Evolutionary conservation across 2,797 vertebrate genomes (phyloP).

Genomic region (Antrozous pallidus): DNA sequence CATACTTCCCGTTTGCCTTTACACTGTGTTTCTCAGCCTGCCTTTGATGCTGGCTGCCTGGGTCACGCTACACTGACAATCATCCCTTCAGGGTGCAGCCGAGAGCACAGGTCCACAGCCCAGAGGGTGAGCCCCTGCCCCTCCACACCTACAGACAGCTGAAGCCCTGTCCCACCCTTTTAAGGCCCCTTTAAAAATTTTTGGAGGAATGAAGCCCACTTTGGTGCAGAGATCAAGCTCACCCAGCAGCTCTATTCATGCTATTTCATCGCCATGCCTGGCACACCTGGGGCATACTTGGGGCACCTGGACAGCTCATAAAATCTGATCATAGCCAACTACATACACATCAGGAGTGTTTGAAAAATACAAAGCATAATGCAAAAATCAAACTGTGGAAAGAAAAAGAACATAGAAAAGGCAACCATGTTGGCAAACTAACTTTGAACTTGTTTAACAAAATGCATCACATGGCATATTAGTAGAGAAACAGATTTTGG

Average conservation of each 20-base stretch:
- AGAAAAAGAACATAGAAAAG: background rate
- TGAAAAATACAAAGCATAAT: background rate
- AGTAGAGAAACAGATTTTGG: background rate
- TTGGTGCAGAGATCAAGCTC: background rate
- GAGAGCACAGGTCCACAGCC: background rate
- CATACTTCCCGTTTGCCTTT: background rate
- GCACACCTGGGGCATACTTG: background rate
- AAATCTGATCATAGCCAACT: background rate
- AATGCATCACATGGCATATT: accelerated
- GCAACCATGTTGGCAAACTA: background rate
- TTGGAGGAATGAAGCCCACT: background rate
- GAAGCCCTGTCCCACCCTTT: background rate
- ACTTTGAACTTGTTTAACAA: background rate
- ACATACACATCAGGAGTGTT: background rate
- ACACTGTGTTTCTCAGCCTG: background rate
- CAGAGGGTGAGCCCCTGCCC: background rate
- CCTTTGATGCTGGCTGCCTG: background rate
- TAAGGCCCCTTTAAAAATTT: background rate
- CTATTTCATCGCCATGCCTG: background rate
- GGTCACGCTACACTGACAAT: background rate
- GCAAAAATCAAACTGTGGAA: background rate
- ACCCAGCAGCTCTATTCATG: background rate
- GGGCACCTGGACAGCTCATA: background rate
- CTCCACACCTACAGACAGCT: background rate
- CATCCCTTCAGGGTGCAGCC: background rate